Conservation (phyloP, 2,888 invertebrate genomes). For the Nematopogon swammerdamellus region DNA sequence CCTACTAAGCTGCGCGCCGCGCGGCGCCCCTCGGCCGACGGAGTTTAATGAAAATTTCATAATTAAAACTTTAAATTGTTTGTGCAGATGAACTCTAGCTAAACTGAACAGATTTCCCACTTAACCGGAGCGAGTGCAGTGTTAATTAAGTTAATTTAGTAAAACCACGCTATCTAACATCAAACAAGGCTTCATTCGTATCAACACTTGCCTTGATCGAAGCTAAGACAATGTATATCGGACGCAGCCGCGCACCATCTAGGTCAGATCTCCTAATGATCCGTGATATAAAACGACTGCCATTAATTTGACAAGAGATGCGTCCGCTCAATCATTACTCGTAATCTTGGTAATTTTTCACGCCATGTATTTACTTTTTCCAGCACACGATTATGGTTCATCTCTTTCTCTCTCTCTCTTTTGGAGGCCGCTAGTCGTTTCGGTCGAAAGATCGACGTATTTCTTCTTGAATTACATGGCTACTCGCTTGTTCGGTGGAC, state of each 20-base stretch:
- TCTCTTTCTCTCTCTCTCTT: background rate
- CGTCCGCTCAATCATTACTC: slow-evolving; percentile 34
- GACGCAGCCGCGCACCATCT: background rate
- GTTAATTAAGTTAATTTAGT: too few species aligned
- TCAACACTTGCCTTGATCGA: too few species aligned
- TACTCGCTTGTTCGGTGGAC: too few species aligned
- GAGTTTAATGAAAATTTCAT: background rate
- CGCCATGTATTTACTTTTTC: slow-evolving; percentile 47
- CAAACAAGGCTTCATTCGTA: too few species aligned
- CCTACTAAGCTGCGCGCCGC: background rate
- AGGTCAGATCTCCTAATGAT: background rate
- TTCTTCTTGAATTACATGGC: too few species aligned
- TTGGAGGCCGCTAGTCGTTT: background rate
- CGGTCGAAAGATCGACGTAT: background rate
- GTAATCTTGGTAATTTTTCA: slow-evolving; percentile 57
- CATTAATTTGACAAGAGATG: background rate
- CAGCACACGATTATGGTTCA: background rate
- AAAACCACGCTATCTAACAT: too few species aligned
- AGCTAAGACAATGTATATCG: too few species aligned
- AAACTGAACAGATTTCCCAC: too few species aligned
- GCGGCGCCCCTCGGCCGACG: background rate
- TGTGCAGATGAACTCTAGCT: too few species aligned
- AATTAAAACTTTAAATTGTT: background rate
- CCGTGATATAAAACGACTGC: background rate
- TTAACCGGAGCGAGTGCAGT: too few species aligned